Conservation (phyloP, 2,888 invertebrate genomes). For the Mellilla xanthometata region DNA sequence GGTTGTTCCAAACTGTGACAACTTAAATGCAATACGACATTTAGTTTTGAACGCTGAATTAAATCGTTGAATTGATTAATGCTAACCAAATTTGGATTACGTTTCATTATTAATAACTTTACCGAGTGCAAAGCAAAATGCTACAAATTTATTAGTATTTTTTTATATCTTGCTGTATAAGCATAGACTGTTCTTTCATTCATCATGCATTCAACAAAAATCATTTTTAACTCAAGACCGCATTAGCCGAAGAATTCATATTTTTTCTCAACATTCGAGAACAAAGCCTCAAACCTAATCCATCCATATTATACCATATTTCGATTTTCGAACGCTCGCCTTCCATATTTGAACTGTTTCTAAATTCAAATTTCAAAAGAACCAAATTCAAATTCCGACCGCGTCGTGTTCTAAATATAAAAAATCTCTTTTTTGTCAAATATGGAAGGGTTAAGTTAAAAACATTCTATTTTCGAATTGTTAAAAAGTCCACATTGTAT, state of each 20-base stretch:
- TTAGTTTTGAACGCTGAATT: no score
- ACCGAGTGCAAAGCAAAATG: no score
- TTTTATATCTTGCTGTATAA: no score
- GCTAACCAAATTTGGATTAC: no score
- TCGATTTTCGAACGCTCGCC: constrained; percentile 49
- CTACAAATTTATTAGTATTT: no score
- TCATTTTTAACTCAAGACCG: constrained; percentile 3
- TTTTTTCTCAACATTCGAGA: constrained; percentile 15
- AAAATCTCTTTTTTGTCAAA: constrained; percentile 76
- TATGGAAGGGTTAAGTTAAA: constrained; percentile 83
- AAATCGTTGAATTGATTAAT: no score
- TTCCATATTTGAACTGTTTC: constrained; percentile 71
- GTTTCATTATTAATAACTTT: no score
- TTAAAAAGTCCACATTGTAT: constrained; percentile 81
- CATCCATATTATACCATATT: constrained; percentile 44
- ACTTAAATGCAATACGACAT: no score
- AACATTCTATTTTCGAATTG: constrained; percentile 82
- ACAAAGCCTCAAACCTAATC: constrained; percentile 15
- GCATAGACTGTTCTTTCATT: neutral
- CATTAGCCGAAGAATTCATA: constrained; percentile 11
- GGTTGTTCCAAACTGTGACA: no score
- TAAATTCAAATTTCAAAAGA: constrained; percentile 67
- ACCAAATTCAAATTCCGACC: constrained; percentile 71
- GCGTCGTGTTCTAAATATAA: constrained; percentile 79
- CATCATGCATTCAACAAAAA: constrained; percentile 11